Evolutionary conservation across 92 coral and sea anemone genomes (phyloP).

Genomic region (Ricordea florida): DNA sequence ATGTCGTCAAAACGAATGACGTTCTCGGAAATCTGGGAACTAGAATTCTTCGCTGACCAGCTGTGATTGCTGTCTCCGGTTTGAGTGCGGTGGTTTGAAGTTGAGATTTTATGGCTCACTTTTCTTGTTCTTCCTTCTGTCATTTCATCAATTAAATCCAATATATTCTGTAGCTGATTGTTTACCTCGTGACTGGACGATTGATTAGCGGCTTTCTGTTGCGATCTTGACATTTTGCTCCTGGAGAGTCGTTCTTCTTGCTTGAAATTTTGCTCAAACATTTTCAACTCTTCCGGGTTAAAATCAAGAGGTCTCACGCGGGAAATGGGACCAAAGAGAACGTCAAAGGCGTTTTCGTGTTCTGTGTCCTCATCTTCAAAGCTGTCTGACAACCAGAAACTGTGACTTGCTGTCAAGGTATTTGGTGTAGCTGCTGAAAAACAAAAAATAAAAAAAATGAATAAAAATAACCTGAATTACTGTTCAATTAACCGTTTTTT

Average conservation of each 20-base stretch:
- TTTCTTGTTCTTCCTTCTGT: conserved; percentile 48
- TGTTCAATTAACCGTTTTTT: neutral
- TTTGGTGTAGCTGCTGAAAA: neutral
- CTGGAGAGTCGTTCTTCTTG: neutral
- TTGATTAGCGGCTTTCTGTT: neutral
- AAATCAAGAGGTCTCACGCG: conserved; percentile 76
- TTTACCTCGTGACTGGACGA: conserved; percentile 23
- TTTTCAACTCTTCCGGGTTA: conserved; percentile 76
- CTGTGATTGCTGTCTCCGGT: conserved; percentile 12
- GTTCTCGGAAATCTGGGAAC: neutral
- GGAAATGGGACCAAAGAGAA: conserved; percentile 72
- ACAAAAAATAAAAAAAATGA: neutral
- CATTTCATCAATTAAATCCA: conserved; percentile 83
- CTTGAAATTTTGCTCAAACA: conserved; percentile 53
- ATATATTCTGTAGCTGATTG: conserved; percentile 78
- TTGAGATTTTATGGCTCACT: neutral
- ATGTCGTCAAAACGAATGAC: neutral
- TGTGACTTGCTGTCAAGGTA: conserved; percentile 40
- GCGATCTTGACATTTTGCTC: neutral
- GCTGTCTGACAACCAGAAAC: conserved; percentile 77
- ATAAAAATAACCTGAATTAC: neutral
- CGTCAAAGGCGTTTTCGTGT: conserved; percentile 59
- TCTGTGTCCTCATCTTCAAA: conserved; percentile 39
- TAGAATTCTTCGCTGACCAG: conserved; percentile 46
- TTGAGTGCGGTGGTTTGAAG: neutral